phyloP scores from a whole-genome alignment of 2,113 vertebrate species.

The Phyllostomus discolor region DNA sequence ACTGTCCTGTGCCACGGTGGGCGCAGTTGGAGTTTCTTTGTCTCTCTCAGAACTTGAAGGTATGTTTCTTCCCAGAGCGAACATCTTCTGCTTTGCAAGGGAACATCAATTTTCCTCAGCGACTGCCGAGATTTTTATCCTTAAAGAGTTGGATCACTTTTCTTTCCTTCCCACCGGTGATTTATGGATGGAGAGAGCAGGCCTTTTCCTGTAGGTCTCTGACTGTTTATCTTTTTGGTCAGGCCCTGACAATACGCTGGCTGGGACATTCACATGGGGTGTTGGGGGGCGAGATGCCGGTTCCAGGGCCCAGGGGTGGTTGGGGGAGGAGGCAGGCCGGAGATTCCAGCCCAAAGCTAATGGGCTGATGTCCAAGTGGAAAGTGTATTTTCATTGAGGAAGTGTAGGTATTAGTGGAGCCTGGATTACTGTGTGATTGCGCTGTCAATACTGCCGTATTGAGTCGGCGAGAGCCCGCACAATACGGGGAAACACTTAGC shows the following conservation, averaged over 20 bases:
- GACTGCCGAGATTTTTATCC: constrained; percentile 70
- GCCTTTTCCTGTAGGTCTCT: constrained; percentile 69
- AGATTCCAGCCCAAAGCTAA: constrained; percentile 58
- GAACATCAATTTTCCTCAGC: constrained; percentile 65
- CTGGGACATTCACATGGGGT: neutral
- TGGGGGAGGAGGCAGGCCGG: neutral
- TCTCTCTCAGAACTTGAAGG: constrained; percentile 18
- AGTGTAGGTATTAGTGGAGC: constrained; percentile 83
- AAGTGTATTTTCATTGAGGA: constrained; percentile 83
- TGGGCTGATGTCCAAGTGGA: constrained; percentile 79
- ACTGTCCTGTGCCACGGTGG: neutral
- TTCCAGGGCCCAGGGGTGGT: neutral
- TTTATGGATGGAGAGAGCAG: constrained; percentile 66
- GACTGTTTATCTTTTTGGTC: constrained; percentile 63
- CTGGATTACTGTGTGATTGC: constrained; percentile 95
- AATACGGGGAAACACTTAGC: constrained; percentile 89
- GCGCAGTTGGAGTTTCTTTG: constrained; percentile 18
- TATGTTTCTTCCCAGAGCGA: constrained; percentile 37
- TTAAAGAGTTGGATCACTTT: constrained; percentile 75
- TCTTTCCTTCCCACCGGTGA: constrained; percentile 68
- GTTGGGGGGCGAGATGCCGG: neutral
- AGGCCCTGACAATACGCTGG: neutral
- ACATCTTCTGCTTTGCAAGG: constrained; percentile 56
- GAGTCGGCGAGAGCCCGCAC: constrained; percentile 87
- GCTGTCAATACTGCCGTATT: constrained; percentile 97